Evolutionary conservation across 2,797 vertebrate species (phyloP).

Genomic region (Cossypha niveicapilla): DNA sequence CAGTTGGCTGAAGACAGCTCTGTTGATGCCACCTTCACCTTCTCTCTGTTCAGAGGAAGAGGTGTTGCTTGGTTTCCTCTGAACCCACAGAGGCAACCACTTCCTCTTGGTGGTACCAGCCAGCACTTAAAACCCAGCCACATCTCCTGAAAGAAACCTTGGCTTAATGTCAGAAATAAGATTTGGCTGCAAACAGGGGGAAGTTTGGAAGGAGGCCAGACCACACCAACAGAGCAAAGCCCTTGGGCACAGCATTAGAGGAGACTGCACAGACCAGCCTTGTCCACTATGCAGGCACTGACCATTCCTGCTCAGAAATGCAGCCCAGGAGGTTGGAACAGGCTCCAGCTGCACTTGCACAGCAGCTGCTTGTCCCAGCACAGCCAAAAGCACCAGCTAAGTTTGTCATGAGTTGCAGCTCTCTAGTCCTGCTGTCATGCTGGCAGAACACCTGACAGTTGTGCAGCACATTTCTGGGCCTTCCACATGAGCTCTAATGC

Average conservation of each 20-base stretch:
- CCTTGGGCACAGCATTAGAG: not conserved
- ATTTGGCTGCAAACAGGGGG: not conserved
- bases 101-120: not conserved
- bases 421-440: rapidly evolving
- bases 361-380: not conserved
- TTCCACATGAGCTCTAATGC: not conserved
- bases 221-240: not conserved
- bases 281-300: not conserved
- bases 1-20: not conserved
- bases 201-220: not conserved
- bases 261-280: not conserved
- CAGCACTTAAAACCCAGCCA: not conserved
- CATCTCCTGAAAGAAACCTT: not conserved
- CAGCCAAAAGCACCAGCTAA: not conserved
- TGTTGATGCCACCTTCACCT: not conserved
- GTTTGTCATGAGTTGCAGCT: not conserved
- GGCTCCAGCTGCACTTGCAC: not conserved
- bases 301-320: not conserved
- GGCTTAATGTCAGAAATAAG: not conserved
- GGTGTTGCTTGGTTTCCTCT: not conserved
- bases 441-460: not conserved
- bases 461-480: not conserved
- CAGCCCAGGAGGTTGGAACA: not conserved
- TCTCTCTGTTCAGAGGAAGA: not conserved
- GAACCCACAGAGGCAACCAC: not conserved